Conservation (phyloP, 2,797 vertebrate species). For the Lagodon rhomboides region DNA sequence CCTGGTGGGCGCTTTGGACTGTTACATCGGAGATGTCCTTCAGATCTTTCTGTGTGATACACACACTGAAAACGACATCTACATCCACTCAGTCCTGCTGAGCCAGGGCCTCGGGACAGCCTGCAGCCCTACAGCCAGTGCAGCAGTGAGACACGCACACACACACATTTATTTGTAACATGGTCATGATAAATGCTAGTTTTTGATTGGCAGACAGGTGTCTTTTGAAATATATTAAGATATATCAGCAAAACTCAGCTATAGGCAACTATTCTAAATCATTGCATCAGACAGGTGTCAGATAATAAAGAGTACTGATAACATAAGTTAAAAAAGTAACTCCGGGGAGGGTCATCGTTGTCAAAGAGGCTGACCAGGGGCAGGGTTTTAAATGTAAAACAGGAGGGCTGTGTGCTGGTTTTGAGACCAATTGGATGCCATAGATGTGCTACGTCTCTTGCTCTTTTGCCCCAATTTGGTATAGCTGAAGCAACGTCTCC, state of each 20-base stretch:
- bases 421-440: too few relatives aligned
- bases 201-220: neutral
- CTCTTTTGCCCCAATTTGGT: too few relatives aligned
- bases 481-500: too few relatives aligned
- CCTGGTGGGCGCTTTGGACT: constrained; percentile 89
- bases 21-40: constrained; percentile 89
- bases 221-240: too few relatives aligned
- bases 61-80: constrained; percentile 88
- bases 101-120: constrained; percentile 84
- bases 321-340: neutral
- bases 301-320: neutral
- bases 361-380: too few relatives aligned
- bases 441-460: too few relatives aligned
- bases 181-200: neutral
- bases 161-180: neutral
- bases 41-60: constrained; percentile 95
- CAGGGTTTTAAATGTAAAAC: too few relatives aligned
- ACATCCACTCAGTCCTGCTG: constrained; percentile 88
- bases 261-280: neutral
- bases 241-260: neutral
- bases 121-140: constrained; percentile 58
- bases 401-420: too few relatives aligned
- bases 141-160: constrained; percentile 65
- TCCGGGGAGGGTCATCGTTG: too few relatives aligned
- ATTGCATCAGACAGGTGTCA: neutral